Evolutionary conservation across 2,797 vertebrate genomes (phyloP).

Genomic region (Valencia hispanica): DNA sequence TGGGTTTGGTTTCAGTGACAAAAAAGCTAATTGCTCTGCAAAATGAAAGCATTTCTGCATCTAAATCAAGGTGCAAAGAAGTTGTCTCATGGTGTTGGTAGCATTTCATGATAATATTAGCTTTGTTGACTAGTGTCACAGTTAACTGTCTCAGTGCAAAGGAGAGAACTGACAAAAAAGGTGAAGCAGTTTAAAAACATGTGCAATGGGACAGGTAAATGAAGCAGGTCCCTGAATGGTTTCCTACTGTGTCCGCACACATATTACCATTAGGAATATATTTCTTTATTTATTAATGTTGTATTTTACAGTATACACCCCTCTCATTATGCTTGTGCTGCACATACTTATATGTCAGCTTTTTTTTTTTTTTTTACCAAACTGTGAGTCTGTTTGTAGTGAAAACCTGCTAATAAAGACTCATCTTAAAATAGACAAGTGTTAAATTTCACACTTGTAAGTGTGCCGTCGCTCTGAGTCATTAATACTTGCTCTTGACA

Average conservation of each 20-base stretch:
- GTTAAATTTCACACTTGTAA: background rate
- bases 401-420: background rate
- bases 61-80: constrained; percentile 18
- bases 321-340: background rate
- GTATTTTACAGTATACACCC: background rate
- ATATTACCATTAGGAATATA: background rate
- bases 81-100: constrained; percentile 19
- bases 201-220: background rate
- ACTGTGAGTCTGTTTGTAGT: background rate
- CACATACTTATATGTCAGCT: background rate
- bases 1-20: constrained; percentile 43
- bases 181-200: background rate
- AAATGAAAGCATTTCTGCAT: constrained; percentile 20
- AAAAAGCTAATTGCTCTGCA: constrained; percentile 25
- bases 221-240: background rate
- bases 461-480: background rate
- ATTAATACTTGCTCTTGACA: constrained; percentile 2
- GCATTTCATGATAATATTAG: constrained; percentile 14
- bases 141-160: constrained; percentile 2
- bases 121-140: constrained; percentile 1
- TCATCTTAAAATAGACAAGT: background rate
- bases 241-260: background rate
- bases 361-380: background rate
- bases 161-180: constrained; percentile 1
- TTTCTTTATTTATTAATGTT: background rate